Evolutionary conservation across 2,888 invertebrate species (phyloP).

Genomic region (Furcula furcula): DNA sequence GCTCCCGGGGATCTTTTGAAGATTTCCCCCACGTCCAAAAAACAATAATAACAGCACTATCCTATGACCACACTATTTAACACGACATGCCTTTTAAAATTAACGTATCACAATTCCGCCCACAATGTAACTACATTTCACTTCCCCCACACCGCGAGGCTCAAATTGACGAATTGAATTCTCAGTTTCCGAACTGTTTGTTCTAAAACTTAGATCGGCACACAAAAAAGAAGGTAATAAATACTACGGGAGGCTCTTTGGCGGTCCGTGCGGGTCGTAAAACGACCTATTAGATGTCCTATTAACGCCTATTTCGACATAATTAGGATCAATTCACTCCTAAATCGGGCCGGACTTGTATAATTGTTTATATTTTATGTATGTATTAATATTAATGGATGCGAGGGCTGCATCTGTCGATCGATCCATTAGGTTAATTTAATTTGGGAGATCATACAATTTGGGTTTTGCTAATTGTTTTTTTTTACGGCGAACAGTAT

Average conservation of each 20-base stretch:
- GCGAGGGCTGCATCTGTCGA: slow-evolving; percentile 20
- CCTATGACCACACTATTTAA: no score
- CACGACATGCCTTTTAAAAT: no score
- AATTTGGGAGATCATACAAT: slow-evolving; percentile 17
- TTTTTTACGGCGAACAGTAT: no score
- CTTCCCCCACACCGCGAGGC: slow-evolving; percentile 20
- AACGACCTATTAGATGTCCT: slow-evolving; percentile 72
- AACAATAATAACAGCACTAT: no score
- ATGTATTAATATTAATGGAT: slow-evolving; percentile 45
- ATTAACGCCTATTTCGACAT: slow-evolving; percentile 81
- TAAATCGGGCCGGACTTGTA: slow-evolving; percentile 54
- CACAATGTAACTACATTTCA: not conserved
- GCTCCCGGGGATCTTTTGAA: no score
- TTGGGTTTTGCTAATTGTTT: no score
- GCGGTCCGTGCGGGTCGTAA: slow-evolving; percentile 65
- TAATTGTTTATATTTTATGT: slow-evolving; percentile 68
- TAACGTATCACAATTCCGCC: no score
- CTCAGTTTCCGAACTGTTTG: slow-evolving; percentile 50
- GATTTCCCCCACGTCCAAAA: no score
- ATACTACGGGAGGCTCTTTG: slow-evolving; percentile 72
- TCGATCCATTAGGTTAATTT: slow-evolving; percentile 31
- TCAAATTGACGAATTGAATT: slow-evolving; percentile 51
- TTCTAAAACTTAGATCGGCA: slow-evolving; percentile 65
- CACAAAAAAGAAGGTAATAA: slow-evolving; percentile 69
- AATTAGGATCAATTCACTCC: slow-evolving; percentile 74